These are phyloP conservation scores for Eucriotettix oculatus DNA, from an alignment of 2,888 invertebrate species.

Conservation along the genomic window DNA sequence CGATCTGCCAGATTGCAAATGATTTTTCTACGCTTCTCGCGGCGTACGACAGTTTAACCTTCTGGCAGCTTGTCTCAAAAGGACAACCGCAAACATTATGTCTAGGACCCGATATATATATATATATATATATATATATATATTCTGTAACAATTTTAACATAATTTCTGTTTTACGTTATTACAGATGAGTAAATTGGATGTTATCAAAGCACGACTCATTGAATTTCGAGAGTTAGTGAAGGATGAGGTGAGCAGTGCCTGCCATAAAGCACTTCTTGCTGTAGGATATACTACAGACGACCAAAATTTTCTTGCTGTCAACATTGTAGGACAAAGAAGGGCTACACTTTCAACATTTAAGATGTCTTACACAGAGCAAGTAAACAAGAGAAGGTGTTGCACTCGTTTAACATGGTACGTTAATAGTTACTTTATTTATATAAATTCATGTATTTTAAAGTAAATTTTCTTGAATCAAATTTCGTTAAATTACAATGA, in stretches of 20 bases:
- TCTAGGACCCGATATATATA: no score
- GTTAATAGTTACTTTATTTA: background rate
- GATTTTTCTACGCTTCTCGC: no score
- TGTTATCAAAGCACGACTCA: conserved; percentile 20
- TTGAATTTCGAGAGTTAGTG: conserved; percentile 32
- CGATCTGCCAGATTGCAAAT: no score
- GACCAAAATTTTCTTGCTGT: conserved; percentile 35
- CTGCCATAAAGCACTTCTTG: conserved; percentile 55
- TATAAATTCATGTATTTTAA: background rate
- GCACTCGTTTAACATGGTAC: conserved; percentile 55
- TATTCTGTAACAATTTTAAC: no score
- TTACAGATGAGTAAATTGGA: background rate
- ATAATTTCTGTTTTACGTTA: background rate
- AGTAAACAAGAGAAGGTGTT: conserved; percentile 65
- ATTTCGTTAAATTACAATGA: no score
- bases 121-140: no score
- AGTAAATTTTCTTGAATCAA: no score
- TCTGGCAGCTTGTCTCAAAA: no score
- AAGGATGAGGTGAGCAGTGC: conserved; percentile 46
- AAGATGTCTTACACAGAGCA: conserved; percentile 80
- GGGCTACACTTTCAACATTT: conserved; percentile 19
- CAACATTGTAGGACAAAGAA: background rate
- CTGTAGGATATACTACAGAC: conserved; percentile 62
- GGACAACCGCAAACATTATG: no score
- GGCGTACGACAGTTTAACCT: no score